Base-by-base conservation (phyloP, 2,113 vertebrate species). In the Indicator indicator region DNA sequence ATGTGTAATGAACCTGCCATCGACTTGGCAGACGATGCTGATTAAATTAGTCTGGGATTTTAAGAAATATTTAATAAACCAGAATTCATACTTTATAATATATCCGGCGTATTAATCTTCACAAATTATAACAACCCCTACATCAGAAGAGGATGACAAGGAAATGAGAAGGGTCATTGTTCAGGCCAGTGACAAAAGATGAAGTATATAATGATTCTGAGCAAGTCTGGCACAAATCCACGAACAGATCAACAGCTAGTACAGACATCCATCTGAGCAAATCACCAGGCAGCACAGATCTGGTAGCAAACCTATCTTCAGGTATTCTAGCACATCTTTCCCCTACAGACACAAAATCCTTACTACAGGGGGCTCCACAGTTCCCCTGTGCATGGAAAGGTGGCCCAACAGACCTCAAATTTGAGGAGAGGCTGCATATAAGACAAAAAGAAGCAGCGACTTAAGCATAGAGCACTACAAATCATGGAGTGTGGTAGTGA, bases 371-470 rank as follows among this genome's bases (percentile, higher is more conserved):
- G 26, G 14, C 27, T 38, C 33, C 12, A 40, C 13, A 50, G 23
- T 4, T 65, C 20, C 8, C 11, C 3, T 18, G 17, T 9, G 18
- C 33, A 21, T 17, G 20, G 27, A 71, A 67, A 16, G 74, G 19
- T 4, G 19, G 20, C 16, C 17, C 7, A 63, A 72, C 11, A 80
- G 46, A 42, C 10, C 62, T 1, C 23, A 58, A 77, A 84, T 12
- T 38, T 1, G 16, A 48, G 26, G 54, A 40, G 4, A 68, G 1
- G 2, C 0, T 6, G 11, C 21, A 56, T 27, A 24, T 11, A 13
- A 81, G 23, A 59, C 75, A 68, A 50, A 78, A 84, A 72, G 6
- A 9, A 89, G 59, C 3, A 38, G 46, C 1, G 4, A 85, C 8
- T 58, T 33, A 16, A 58, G 28, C 17, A 28, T 0, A 78, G n/a